Percentiles rank a stretch among this genome's conserved stretches.
These are phyloP conservation scores for Microplitis demolitor DNA, from an alignment of 1,140 invertebrate genomes.

Conservation along the genomic window DNA sequence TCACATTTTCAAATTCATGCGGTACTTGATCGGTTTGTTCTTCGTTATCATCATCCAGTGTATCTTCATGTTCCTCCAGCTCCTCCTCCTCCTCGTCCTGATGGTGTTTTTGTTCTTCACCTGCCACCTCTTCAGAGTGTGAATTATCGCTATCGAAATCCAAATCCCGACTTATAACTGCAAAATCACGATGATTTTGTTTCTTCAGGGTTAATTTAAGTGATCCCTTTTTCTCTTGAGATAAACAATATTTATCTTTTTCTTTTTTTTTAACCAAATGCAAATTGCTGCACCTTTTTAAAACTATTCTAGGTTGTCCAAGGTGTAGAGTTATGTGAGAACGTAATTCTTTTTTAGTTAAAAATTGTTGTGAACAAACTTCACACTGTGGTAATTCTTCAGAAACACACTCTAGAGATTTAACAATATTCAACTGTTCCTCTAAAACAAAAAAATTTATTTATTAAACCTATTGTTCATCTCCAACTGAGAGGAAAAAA, in stretches of 20 bases:
- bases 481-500: no score
- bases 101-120: constrained; percentile 39
- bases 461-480: not conserved
- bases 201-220: constrained; percentile 56
- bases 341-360: constrained; percentile 50
- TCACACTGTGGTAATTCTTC: constrained; percentile 44
- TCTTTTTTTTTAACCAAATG: constrained; percentile 44
- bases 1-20: constrained; percentile 41
- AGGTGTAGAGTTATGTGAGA: constrained; percentile 50
- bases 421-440: constrained; percentile 34
- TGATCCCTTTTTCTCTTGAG: constrained; percentile 46
- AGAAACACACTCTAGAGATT: constrained; percentile 32
- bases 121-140: constrained; percentile 49
- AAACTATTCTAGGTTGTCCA: constrained; percentile 49
- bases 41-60: constrained; percentile 40
- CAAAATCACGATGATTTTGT: constrained; percentile 51
- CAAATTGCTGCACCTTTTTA: constrained; percentile 47
- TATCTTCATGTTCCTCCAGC: constrained; percentile 45
- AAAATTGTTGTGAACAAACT: constrained; percentile 51
- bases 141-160: constrained; percentile 31
- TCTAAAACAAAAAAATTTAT: constrained; percentile 41
- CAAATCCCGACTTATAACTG: constrained; percentile 52
- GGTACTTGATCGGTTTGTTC: constrained; percentile 48
- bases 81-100: constrained; percentile 51
- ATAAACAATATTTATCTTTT: constrained; percentile 47